Base-by-base conservation (phyloP, 2,888 invertebrate genomes). In the Norana najaformis region DNA sequence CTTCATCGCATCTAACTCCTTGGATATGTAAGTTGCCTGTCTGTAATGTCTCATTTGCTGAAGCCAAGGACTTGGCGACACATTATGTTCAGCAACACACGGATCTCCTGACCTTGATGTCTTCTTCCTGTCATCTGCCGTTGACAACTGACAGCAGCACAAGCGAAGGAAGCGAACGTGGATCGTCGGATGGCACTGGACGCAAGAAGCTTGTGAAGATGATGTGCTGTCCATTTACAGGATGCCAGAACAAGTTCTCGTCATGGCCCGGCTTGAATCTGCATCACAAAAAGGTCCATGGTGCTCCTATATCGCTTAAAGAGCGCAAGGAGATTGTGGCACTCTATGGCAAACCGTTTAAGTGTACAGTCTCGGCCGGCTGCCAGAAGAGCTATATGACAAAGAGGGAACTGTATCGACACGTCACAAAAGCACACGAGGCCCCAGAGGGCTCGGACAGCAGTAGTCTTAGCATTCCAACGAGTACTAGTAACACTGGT, bases 1-100 rank as follows among this genome's bases (percentile, higher is more conserved):
- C 69, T 1, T 30, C 83, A 6, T 37, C 89, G 23, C 69, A 39
- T 30, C 34, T 83, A 35, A n/a, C 83, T 11, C 38, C 89, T 18
- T 89, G 89, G 89, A 53, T 53, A 5, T 89, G 89, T 37, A 89
- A 89, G 89, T 38, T 69, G 82, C 83, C 89, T 35, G n/a, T 38
- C 20, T 89, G 89, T 18, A 69, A n/a, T 35, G 23, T 69, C 18
- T 69, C 83, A 13, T 89, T 69, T 53, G 69, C 82, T 14, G 89
- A 89, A 23, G 39, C 89, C 35, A 39, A 38, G 38, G 38, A 38
- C 30, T 37, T 89, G 35, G 89, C 89, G 5, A 13, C 82, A 34
- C 89, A 89, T 39, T 89, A 89, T 39, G 16, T 34, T 18, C 83
- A 82, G 23, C 39, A 89, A 11, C 89, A 89, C 83, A 89, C 89